phyloP scores from a whole-genome alignment of 2,888 invertebrate genomes.

The Meiosimyza platycephala region DNA sequence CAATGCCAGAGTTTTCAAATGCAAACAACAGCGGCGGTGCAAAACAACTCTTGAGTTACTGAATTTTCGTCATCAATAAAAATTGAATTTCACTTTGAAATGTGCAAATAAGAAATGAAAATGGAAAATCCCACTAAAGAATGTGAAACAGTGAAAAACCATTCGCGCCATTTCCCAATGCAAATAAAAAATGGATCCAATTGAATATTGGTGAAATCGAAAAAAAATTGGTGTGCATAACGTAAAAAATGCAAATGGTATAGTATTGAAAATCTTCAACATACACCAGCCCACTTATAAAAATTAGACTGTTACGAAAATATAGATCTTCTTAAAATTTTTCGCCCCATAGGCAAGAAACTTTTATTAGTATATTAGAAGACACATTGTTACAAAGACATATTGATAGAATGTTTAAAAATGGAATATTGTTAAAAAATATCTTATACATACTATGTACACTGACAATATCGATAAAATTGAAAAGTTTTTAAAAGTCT shows the following conservation, averaged over 20 bases:
- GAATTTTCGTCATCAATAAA: slow-evolving; percentile 27
- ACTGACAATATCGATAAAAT: no score
- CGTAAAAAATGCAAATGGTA: slow-evolving; percentile 9
- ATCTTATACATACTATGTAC: no score
- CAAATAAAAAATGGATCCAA: slow-evolving; percentile 29
- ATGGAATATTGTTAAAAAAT: no score
- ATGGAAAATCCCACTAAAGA: not conserved
- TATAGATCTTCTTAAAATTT: no score
- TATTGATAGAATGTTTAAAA: no score
- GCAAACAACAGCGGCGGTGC: no score
- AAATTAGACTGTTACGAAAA: no score
- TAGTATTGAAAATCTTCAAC: not conserved
- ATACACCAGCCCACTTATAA: not conserved
- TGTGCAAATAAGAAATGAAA: not conserved
- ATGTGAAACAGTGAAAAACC: slow-evolving; percentile 1
- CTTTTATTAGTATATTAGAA: no score
- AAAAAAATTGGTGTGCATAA: not conserved
- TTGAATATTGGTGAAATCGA: slow-evolving; percentile 22
- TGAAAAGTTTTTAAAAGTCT: no score
- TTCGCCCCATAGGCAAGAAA: no score
- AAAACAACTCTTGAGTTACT: not conserved
- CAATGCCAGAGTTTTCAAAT: no score
- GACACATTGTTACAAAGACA: no score
- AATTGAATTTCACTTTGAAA: slow-evolving; percentile 17
- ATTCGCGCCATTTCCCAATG: slow-evolving; percentile 30